Evolutionary conservation across 1,140 invertebrate species (phyloP).

Genomic region (Hyposmocoma kahamanoa): DNA sequence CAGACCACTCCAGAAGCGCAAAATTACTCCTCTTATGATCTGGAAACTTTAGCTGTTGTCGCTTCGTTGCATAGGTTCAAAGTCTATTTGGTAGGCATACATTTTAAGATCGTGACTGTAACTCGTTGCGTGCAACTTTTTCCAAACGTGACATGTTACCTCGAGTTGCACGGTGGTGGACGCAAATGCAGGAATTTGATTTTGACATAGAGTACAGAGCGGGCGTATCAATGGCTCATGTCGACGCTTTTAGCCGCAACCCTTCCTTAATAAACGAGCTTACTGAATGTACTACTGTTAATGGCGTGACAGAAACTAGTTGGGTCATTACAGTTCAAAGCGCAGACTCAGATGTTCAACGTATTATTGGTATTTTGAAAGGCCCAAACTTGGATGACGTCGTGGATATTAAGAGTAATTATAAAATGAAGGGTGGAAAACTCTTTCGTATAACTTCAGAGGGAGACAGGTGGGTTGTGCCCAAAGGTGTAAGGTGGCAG

Average conservation of each 20-base stretch:
- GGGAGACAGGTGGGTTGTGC: slow-evolving; percentile 7
- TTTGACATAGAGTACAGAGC: slow-evolving; percentile 29
- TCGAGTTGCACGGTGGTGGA: slow-evolving; percentile 31
- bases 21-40: slow-evolving; percentile 57
- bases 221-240: slow-evolving; percentile 27
- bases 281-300: not conserved
- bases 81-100: slow-evolving; percentile 8
- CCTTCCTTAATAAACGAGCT: slow-evolving; percentile 3
- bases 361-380: slow-evolving; percentile 13
- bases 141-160: slow-evolving; percentile 27
- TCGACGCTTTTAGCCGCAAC: slow-evolving; percentile 34
- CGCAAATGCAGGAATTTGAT: slow-evolving; percentile 30
- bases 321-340: slow-evolving; percentile 25
- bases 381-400: slow-evolving; percentile 9
- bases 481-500: slow-evolving; percentile 7
- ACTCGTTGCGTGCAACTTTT: slow-evolving; percentile 21
- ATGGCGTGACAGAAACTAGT: not conserved
- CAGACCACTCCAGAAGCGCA: slow-evolving; percentile 38
- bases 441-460: slow-evolving; percentile 4
- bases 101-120: slow-evolving; percentile 37
- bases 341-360: slow-evolving; percentile 9
- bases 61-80: slow-evolving; percentile 2
- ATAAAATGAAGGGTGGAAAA: slow-evolving; percentile 4
- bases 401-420: slow-evolving; percentile 7
- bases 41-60: slow-evolving; percentile 28